These are phyloP conservation scores for Parelbella ahira DNA, from an alignment of 2,888 invertebrate genomes.

Conservation along the genomic window DNA sequence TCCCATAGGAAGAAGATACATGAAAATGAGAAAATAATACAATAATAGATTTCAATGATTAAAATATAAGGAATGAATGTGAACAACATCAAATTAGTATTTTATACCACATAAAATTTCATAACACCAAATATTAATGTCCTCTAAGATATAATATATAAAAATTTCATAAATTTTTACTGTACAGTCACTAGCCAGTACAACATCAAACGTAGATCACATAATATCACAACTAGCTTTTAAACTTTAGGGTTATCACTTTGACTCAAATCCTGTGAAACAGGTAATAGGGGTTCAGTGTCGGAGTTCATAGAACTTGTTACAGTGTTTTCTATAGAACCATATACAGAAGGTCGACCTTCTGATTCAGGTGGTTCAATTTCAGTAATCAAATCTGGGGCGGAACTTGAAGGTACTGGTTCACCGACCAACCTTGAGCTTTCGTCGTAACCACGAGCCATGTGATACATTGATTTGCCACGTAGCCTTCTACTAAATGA, in stretches of 20 bases:
- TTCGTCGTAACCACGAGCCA: slow-evolving; percentile 85
- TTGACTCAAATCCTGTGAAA: slow-evolving; percentile 31
- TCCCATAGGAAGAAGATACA: too few species aligned
- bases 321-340: slow-evolving; percentile 58
- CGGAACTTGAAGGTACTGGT: slow-evolving; percentile 57
- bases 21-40: too few species aligned
- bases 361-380: slow-evolving; percentile 51
- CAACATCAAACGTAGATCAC: slow-evolving; percentile 11
- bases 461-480: slow-evolving; percentile 87
- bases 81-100: too few species aligned
- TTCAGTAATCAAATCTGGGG: slow-evolving; percentile 53
- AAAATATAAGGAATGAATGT: too few species aligned
- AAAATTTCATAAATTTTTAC: not conserved
- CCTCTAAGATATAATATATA: too few species aligned
- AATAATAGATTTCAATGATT: too few species aligned
- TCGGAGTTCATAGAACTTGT: slow-evolving; percentile 48
- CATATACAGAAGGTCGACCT: slow-evolving; percentile 57
- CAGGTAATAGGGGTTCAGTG: slow-evolving; percentile 52
- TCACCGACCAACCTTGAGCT: slow-evolving; percentile 68
- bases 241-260: slow-evolving; percentile 50
- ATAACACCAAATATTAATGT: too few species aligned
- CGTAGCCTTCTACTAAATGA: slow-evolving; percentile 88
- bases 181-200: slow-evolving; percentile 3
- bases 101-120: too few species aligned
- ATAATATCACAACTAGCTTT: slow-evolving; percentile 30